Conservation (phyloP, 2,888 invertebrate genomes). For the Agriopis marginaria region DNA sequence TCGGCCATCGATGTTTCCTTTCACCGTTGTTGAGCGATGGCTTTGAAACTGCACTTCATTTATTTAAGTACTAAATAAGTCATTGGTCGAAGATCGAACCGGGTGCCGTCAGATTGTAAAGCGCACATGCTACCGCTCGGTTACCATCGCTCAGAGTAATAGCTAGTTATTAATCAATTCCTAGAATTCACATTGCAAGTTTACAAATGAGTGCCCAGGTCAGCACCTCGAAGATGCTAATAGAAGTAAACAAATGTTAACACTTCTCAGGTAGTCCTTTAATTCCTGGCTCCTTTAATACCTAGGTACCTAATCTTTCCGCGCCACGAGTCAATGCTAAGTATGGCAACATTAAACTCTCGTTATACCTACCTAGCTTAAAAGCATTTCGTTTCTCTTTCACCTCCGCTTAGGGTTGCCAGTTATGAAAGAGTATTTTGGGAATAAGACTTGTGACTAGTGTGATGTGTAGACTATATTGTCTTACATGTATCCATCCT, state of each 20-base stretch:
- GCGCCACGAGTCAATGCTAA: slow-evolving; percentile 30
- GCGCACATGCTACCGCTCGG: too few species aligned
- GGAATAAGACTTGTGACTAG: too few species aligned
- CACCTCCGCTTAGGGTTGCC: slow-evolving; percentile 36
- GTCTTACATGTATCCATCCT: too few species aligned
- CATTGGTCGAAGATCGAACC: too few species aligned
- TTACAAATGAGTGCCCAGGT: not conserved
- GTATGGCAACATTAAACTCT: slow-evolving; percentile 49
- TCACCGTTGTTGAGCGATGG: too few species aligned
- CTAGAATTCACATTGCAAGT: not conserved
- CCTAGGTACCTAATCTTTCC: slow-evolving; percentile 32
- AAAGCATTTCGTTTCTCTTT: slow-evolving; percentile 47
- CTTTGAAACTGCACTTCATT: too few species aligned
- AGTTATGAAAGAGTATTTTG: not conserved
- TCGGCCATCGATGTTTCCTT: too few species aligned
- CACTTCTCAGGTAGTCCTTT: slow-evolving; percentile 1
- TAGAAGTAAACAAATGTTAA: not conserved
- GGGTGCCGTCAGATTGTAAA: too few species aligned
- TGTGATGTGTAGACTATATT: too few species aligned
- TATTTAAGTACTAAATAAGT: too few species aligned
- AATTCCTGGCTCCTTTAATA: slow-evolving; percentile 15
- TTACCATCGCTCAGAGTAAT: not conserved
- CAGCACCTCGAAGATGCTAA: not conserved
- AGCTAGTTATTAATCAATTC: too few species aligned
- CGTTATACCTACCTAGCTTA: slow-evolving; percentile 47